These are phyloP conservation scores for Oostethus manadensis DNA, from an alignment of 2,113 vertebrate species.

Conservation along the genomic window DNA sequence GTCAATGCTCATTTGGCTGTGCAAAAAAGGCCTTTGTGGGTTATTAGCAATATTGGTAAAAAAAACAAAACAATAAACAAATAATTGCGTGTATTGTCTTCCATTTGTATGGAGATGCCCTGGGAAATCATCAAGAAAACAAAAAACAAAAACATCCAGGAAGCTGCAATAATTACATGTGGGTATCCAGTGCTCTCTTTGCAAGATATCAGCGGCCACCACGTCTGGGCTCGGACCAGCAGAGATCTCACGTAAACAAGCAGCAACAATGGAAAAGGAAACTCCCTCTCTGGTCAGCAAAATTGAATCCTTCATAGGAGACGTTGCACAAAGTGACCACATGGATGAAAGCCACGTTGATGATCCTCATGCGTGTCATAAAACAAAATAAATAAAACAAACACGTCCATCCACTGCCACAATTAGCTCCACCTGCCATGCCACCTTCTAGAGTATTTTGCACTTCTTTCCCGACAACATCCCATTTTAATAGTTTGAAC, in stretches of 20 bases:
- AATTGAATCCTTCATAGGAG: conserved; percentile 17
- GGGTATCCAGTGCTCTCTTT: conserved; percentile 70
- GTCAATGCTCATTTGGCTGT: conserved; percentile 37
- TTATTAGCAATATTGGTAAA: conserved; percentile 54
- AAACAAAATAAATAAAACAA: background rate
- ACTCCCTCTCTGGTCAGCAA: conserved; percentile 36
- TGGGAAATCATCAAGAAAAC: conserved; percentile 73
- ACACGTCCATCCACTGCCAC: background rate
- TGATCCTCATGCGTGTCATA: no score
- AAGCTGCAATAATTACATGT: conserved; percentile 70
- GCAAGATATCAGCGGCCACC: conserved; percentile 67
- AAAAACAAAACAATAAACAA: conserved; percentile 65
- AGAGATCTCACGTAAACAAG: conserved; percentile 48
- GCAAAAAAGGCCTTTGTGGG: conserved; percentile 37
- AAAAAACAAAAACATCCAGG: conserved; percentile 58
- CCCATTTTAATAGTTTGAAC: no score
- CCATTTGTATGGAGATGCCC: conserved; percentile 69
- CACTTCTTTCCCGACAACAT: no score
- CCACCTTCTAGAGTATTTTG: no score
- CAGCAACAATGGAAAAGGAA: conserved; percentile 34
- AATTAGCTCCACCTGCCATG: background rate
- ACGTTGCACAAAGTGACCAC: conserved; percentile 35
- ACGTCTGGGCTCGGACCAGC: conserved; percentile 54
- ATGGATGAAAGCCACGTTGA: conserved; percentile 17
- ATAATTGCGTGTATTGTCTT: conserved; percentile 70